Evolutionary conservation across 2,888 invertebrate species (phyloP), one percentile per base, ranked within the genome.

Genomic region (Phortica okadai): DNA sequence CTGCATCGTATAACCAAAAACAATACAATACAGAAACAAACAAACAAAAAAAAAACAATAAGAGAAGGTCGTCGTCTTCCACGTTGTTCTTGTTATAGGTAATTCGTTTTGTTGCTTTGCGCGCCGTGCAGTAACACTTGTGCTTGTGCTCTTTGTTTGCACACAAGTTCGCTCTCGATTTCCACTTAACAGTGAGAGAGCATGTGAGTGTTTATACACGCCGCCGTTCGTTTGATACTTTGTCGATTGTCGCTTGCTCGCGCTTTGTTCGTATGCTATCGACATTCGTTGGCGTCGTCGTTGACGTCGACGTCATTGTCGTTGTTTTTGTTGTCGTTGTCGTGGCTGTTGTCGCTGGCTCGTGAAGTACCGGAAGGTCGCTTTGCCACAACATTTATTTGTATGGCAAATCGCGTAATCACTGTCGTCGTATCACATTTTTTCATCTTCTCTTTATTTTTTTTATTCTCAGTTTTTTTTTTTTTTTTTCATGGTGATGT

Each of bases 401-500:
- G 33, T 86, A 87, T 87, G 85, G 87, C 84, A 86, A 87, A 87
- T 86, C 85, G 88, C 85, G 86, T 87, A 89, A 88, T 88, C 88
- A 87, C 83, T 86, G 86, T 88, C 75, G 76, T 76, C 85, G 89
- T 82, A 83, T 84, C 83, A 84, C 80, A 75, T 86, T 82, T 82
- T 82, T 79, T 80, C 64, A 74, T 74, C 8, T 59, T 70, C 25
- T 64, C 69, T 76, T 74, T 79, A 33, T 5, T 33, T 33, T 33
- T 33, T 33, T 33, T 33, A 33, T 21, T 75, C 44, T 56, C 7
- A 41, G n/a, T 74, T 62, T 33, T 74, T 10, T 58, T 50, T 44
- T 69, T 1, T 3, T 1, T 3, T 33, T 1, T 3, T 33, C 33
- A 33, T 33, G 33, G 1, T 33, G 33, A 33, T 33, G 21, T 21